Evolutionary conservation across 2,113 vertebrate species (phyloP).

Genomic region (Scomber scombrus): DNA sequence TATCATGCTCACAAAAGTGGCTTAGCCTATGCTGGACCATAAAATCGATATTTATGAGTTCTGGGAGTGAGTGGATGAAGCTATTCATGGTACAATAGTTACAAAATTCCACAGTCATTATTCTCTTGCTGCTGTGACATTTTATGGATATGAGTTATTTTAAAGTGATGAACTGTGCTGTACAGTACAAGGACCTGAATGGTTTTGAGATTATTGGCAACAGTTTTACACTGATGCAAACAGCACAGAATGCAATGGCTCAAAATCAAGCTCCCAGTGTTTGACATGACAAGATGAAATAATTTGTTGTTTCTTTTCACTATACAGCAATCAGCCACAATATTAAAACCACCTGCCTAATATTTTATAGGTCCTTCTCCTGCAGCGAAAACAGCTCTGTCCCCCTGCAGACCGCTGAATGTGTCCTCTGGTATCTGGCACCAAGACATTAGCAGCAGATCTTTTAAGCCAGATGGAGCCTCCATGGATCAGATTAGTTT

Average conservation of each 20-base stretch:
- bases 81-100: slow-evolving; percentile 26
- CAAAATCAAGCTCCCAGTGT: slow-evolving; percentile 2
- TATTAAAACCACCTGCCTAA: too few relatives aligned
- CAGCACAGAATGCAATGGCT: not conserved
- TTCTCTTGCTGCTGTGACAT: slow-evolving; percentile 30
- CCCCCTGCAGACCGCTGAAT: too few relatives aligned
- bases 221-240: too few relatives aligned
- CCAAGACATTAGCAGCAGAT: too few relatives aligned
- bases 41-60: slow-evolving; percentile 42
- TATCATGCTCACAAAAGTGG: slow-evolving; percentile 23
- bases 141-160: slow-evolving; percentile 49
- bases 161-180: slow-evolving; percentile 39
- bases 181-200: not conserved
- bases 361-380: too few relatives aligned
- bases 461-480: too few relatives aligned
- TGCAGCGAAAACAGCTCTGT: too few relatives aligned
- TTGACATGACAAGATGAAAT: not conserved
- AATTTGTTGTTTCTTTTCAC: not conserved
- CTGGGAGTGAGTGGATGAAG: slow-evolving; percentile 22
- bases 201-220: slow-evolving; percentile 5
- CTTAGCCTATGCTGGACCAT: not conserved
- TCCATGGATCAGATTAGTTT: too few relatives aligned
- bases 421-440: too few relatives aligned
- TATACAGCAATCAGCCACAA: not conserved
- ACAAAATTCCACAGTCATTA: slow-evolving; percentile 26